Evolutionary conservation across 2,888 invertebrate species (phyloP).

Genomic region (Cremastinae sp.): DNA sequence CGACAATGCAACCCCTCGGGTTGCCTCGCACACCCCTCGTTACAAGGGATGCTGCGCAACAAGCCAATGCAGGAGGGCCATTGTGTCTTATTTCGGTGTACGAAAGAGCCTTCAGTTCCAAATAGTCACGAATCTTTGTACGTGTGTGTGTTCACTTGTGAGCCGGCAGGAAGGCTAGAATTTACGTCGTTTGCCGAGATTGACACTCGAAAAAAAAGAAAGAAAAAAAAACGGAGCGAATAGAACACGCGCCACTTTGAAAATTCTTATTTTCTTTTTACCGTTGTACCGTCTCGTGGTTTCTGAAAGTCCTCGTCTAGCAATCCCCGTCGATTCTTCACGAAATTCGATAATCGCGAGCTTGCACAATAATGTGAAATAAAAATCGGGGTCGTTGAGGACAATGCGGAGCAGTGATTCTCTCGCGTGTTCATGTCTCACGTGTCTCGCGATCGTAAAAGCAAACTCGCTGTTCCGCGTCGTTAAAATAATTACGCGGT

Average conservation of each 20-base stretch:
- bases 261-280: neutral
- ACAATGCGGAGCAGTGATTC: neutral
- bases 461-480: neutral
- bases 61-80: neutral
- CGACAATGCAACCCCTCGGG: slow-evolving; percentile 14
- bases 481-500: neutral
- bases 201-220: neutral
- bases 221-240: slow-evolving; percentile 15
- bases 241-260: slow-evolving; percentile 14
- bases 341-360: no score
- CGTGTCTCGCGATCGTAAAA: neutral
- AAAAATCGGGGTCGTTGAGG: no score
- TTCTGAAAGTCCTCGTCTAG: neutral
- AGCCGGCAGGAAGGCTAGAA: no score
- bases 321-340: no score
- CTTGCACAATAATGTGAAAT: no score
- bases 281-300: neutral
- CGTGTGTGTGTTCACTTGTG: neutral
- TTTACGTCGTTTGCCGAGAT: neutral
- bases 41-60: slow-evolving; percentile 37
- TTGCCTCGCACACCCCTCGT: neutral
- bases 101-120: neutral
- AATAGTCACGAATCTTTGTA: neutral
- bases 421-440: neutral
- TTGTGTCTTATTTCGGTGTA: slow-evolving; percentile 17